Evolutionary conservation across 2,797 vertebrate species (phyloP).

Genomic region (Myotis findleyi): DNA sequence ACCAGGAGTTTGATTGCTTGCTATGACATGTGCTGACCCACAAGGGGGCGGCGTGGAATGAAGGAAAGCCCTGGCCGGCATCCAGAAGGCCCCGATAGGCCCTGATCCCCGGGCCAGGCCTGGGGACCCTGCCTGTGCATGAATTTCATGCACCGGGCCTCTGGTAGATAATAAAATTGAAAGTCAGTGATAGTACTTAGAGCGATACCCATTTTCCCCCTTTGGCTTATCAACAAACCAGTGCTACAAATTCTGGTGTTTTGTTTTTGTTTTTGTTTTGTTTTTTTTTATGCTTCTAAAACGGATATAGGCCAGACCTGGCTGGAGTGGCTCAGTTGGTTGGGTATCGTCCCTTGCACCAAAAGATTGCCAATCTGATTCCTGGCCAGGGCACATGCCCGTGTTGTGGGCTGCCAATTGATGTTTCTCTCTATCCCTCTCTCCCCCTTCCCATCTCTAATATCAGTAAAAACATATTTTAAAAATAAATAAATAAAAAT

Average conservation of each 20-base stretch:
- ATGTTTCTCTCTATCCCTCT: neutral
- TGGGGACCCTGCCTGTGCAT: no score
- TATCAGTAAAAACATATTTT: neutral
- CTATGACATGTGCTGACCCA: no score
- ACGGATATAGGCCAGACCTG: neutral
- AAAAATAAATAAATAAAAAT: neutral
- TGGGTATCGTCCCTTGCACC: neutral
- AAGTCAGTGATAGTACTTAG: slow-evolving; percentile 12
- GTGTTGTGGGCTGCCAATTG: neutral
- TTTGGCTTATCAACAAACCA: neutral
- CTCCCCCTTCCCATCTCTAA: neutral
- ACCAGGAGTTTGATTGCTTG: no score
- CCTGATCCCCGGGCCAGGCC: no score
- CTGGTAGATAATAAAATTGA: neutral
- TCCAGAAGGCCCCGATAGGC: no score
- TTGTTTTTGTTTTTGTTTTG: neutral
- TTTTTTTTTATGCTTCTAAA: slow-evolving; percentile 46
- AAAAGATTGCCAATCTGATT: neutral
- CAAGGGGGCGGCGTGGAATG: no score
- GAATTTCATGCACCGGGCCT: no score
- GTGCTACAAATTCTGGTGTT: neutral
- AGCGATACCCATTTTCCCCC: neutral
- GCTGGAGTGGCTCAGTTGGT: neutral
- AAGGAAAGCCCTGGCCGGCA: no score
- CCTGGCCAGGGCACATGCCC: neutral